phyloP scores from a whole-genome alignment of 2,888 invertebrate genomes.

The Eupithecia pulchellata region DNA sequence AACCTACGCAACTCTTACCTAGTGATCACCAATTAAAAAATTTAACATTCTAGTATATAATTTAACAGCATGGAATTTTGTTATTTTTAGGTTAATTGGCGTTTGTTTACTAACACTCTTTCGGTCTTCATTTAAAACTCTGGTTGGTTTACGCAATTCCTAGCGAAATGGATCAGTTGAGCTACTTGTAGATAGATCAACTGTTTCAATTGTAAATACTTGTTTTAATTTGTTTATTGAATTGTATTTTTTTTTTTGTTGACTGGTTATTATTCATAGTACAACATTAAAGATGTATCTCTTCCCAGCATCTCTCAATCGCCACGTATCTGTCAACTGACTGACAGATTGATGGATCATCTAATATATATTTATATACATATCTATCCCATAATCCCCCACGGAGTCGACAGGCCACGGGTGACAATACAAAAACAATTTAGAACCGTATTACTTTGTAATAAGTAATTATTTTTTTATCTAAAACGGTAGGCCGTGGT shows the following conservation, averaged over 20 bases:
- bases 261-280: no score
- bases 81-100: no score
- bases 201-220: no score
- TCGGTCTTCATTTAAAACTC: not conserved
- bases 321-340: slow-evolving; percentile 52
- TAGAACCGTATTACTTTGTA: slow-evolving; percentile 44
- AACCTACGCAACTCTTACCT: no score
- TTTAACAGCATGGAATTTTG: no score
- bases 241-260: no score
- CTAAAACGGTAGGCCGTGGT: slow-evolving; percentile 47
- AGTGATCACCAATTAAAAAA: no score
- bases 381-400: slow-evolving; percentile 58
- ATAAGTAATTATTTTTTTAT: slow-evolving; percentile 50
- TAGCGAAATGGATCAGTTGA: no score
- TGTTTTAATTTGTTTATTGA: no score
- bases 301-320: slow-evolving; percentile 48
- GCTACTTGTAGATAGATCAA: no score
- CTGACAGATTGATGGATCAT: slow-evolving; percentile 61
- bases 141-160: not conserved
- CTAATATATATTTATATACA: slow-evolving; percentile 55
- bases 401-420: slow-evolving; percentile 62
- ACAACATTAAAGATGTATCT: slow-evolving; percentile 20
- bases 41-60: no score
- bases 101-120: not conserved
- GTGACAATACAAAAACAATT: slow-evolving; percentile 51